phyloP scores from a whole-genome alignment of 2,113 vertebrate genomes.

The Spermophilus dauricus region DNA sequence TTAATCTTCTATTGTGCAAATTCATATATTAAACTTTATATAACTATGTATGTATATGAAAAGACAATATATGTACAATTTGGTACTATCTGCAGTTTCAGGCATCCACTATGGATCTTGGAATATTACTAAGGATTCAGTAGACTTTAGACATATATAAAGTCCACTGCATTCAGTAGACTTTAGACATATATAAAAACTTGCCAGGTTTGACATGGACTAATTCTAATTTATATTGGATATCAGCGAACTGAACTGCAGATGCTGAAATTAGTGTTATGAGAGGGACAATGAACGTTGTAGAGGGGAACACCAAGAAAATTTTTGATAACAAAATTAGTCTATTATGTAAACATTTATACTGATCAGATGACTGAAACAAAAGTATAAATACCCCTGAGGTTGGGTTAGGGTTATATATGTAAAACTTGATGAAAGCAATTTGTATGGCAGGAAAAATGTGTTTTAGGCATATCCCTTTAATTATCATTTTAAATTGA shows the following conservation, averaged over 20 bases:
- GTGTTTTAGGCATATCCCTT: neutral
- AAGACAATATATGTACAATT: neutral
- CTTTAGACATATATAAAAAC: neutral
- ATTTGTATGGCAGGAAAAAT: neutral
- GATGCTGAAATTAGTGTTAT: neutral
- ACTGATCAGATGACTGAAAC: neutral
- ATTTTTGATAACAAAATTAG: neutral
- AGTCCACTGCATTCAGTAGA: neutral
- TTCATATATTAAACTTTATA: neutral
- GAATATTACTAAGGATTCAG: neutral
- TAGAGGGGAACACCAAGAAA: neutral
- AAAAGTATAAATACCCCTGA: neutral
- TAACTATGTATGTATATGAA: neutral
- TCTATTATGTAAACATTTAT: neutral
- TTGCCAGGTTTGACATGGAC: neutral
- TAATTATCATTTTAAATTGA: neutral
- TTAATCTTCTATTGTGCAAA: neutral
- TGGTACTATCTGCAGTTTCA: neutral
- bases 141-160: neutral
- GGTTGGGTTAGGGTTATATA: neutral
- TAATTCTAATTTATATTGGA: neutral
- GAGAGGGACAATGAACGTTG: neutral
- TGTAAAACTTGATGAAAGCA: neutral
- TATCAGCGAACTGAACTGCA: neutral
- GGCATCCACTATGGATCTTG: neutral